Percentiles rank a stretch among this genome's conserved stretches.
Conservation (phyloP, 1,140 invertebrate genomes). For the Drosophila rhopaloa region DNA sequence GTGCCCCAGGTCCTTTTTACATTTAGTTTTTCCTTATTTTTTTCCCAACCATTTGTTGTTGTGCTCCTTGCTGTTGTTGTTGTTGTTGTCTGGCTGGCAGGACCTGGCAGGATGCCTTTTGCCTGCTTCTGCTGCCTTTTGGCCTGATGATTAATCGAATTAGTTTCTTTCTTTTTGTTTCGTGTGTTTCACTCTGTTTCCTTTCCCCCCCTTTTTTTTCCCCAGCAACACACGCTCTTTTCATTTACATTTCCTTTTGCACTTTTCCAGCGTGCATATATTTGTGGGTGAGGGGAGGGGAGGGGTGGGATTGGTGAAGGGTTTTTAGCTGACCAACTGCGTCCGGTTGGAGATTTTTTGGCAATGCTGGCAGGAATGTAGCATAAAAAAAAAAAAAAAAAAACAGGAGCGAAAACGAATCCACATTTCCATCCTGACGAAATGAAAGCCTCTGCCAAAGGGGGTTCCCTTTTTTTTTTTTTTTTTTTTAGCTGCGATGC, state of each 20-base stretch:
- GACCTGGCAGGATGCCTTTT: conserved; percentile 48
- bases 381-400: conserved; percentile 34
- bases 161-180: conserved; percentile 70
- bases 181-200: conserved; percentile 14
- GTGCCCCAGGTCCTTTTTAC: conserved; percentile 20
- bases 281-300: conserved; percentile 18
- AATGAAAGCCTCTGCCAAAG: conserved; percentile 75
- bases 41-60: conserved; percentile 13
- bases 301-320: too few relatives aligned
- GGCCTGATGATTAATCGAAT: conserved; percentile 81
- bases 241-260: conserved; percentile 82
- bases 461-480: not conserved
- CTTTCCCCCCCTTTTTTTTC: too few relatives aligned
- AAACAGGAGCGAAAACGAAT: conserved; percentile 33
- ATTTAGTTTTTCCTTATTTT: conserved; percentile 36
- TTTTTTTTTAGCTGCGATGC: conserved; percentile 36
- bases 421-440: conserved; percentile 74
- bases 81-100: conserved; percentile 26
- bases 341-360: conserved; percentile 73
- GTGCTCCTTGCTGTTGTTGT: too few relatives aligned
- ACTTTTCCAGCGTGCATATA: conserved; percentile 69
- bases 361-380: conserved; percentile 55
- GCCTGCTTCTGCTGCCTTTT: conserved; percentile 43
- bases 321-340: conserved; percentile 71
- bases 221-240: conserved; percentile 42